Conservation (phyloP, 2,113 vertebrate species). For the Rhinoderma darwinii region DNA sequence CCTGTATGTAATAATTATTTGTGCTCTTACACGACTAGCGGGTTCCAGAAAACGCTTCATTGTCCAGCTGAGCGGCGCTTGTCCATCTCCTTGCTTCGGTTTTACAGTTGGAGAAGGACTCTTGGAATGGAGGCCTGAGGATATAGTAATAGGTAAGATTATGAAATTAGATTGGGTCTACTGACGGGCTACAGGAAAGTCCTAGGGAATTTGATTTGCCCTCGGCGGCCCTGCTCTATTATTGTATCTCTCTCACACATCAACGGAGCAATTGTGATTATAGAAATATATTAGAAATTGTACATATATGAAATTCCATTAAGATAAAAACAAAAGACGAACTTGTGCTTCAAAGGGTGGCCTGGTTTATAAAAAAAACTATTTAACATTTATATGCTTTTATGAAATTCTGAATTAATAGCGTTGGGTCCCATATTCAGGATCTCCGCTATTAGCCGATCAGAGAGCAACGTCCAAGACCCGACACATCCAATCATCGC, state of each 20-base stretch:
- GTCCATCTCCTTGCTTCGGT: slow-evolving; percentile 74
- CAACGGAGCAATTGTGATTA: background rate
- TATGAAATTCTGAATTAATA: too few species aligned
- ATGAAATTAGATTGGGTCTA: background rate
- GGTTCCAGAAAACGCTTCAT: slow-evolving; percentile 84
- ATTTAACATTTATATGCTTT: too few species aligned
- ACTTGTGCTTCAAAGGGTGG: background rate
- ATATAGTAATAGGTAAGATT: background rate
- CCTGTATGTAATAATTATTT: background rate
- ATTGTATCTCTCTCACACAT: too few species aligned
- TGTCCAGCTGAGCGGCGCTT: slow-evolving; percentile 80
- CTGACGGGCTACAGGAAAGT: too few species aligned
- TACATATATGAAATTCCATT: background rate
- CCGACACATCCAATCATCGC: too few species aligned
- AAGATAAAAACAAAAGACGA: background rate
- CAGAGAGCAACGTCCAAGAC: too few species aligned
- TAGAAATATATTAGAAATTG: background rate
- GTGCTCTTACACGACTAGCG: slow-evolving; percentile 72
- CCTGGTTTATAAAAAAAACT: background rate
- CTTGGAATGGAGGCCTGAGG: slow-evolving; percentile 80
- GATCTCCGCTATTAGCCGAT: too few species aligned
- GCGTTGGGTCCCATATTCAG: too few species aligned
- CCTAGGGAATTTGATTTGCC: too few species aligned
- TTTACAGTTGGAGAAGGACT: slow-evolving; percentile 79
- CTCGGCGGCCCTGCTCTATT: too few species aligned